These are phyloP conservation scores for Onchidella celtica DNA, from an alignment of 2,888 invertebrate genomes.

Conservation along the genomic window DNA sequence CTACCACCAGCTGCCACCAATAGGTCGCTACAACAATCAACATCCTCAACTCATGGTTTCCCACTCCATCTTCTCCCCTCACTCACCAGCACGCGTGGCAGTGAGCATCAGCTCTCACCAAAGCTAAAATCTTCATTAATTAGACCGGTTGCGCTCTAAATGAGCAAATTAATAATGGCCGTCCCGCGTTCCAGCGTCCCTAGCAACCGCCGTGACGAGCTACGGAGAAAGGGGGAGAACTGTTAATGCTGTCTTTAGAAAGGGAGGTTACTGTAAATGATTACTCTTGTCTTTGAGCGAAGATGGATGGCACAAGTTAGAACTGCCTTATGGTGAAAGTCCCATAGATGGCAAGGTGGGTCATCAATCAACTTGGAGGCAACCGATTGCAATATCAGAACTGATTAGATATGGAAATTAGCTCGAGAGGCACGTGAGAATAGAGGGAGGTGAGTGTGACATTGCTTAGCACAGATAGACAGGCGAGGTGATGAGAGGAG, in stretches of 20 bases:
- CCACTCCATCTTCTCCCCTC: slow-evolving; percentile 20
- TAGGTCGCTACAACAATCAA: slow-evolving; percentile 1
- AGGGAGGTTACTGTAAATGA: slow-evolving; percentile 29
- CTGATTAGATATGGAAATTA: slow-evolving; percentile 29
- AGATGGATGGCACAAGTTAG: slow-evolving; percentile 15
- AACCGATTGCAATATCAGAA: background rate
- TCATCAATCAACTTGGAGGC: background rate
- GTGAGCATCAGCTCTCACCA: slow-evolving; percentile 18
- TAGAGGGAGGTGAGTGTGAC: background rate
- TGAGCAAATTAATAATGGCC: slow-evolving; percentile 33
- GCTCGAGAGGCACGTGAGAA: slow-evolving; percentile 4
- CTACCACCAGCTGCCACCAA: too few relatives aligned
- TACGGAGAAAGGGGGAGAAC: slow-evolving; percentile 24
- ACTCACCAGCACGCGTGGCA: slow-evolving; percentile 19
- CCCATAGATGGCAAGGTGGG: slow-evolving; percentile 19
- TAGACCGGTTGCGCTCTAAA: slow-evolving; percentile 21
- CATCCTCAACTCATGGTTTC: slow-evolving; percentile 18
- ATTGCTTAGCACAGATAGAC: background rate
- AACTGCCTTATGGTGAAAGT: slow-evolving; percentile 17
- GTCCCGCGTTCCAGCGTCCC: slow-evolving; percentile 26
- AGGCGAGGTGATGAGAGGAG: background rate
- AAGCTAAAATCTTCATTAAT: slow-evolving; percentile 18
- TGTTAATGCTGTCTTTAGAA: background rate
- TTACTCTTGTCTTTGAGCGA: slow-evolving; percentile 35
- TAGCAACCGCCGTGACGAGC: slow-evolving; percentile 19